Conservation (phyloP, 1,140 invertebrate species). For the Drosophila nigrodunni region DNA sequence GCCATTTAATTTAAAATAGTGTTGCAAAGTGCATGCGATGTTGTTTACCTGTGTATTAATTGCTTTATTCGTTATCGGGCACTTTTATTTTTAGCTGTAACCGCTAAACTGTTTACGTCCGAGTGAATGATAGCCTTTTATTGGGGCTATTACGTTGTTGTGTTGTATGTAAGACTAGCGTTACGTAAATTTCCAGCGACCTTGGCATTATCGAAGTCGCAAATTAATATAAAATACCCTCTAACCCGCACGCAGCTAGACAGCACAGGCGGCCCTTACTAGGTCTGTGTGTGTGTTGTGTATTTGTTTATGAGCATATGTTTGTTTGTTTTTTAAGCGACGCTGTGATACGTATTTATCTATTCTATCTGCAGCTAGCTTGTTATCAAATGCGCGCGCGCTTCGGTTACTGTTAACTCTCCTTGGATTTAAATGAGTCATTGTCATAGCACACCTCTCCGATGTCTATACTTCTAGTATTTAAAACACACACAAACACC, state of each 20-base stretch:
- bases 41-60: constrained; percentile 33
- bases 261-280: neutral
- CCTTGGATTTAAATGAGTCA: constrained; percentile 37
- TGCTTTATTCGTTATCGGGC: constrained; percentile 24
- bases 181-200: constrained; percentile 43
- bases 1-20: constrained; percentile 31
- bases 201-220: constrained; percentile 41
- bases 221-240: constrained; percentile 17
- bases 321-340: constrained; percentile 33
- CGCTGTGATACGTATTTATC: constrained; percentile 8
- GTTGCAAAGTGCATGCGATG: constrained; percentile 23
- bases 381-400: constrained; percentile 43
- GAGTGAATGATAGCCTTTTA: constrained; percentile 5
- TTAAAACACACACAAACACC: neutral
- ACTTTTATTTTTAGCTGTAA: constrained; percentile 29
- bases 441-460: constrained; percentile 17
- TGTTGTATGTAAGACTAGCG: constrained; percentile 13
- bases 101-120: constrained; percentile 26
- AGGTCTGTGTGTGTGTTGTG: constrained; percentile 13
- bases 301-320: constrained; percentile 46
- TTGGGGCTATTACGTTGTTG: neutral
- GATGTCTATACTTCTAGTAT: constrained; percentile 14
- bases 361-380: constrained; percentile 23
- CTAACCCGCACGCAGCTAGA: neutral
- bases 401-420: constrained; percentile 26